Evolutionary conservation across 1,140 invertebrate species (phyloP).

Genomic region (Brachionus rubens): DNA sequence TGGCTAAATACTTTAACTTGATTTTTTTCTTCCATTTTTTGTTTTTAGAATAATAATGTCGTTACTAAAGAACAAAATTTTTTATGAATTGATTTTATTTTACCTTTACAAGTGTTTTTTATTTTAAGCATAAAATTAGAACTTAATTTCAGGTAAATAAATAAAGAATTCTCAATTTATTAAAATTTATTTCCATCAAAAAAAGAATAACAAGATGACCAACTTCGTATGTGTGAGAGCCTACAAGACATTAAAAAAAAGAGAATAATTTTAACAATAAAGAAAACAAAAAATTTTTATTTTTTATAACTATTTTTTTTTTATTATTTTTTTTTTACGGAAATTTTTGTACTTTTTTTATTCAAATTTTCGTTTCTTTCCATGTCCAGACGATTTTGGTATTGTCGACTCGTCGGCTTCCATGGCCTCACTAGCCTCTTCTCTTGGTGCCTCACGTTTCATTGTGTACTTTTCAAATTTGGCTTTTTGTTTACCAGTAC

Average conservation of each 20-base stretch:
- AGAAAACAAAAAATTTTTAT: neutral
- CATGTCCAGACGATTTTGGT: neutral
- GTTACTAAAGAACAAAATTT: too few species aligned
- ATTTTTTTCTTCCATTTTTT: too few species aligned
- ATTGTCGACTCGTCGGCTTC: slow-evolving; percentile 41
- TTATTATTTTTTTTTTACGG: neutral
- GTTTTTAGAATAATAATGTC: too few species aligned
- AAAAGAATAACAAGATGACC: too few species aligned
- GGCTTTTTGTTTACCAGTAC: slow-evolving; percentile 74
- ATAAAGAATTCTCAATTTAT: too few species aligned
- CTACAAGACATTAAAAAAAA: neutral
- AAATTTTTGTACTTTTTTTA: slow-evolving; percentile 20
- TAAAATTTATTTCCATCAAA: too few species aligned
- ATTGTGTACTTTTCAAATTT: slow-evolving; percentile 86
- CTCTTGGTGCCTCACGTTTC: slow-evolving; percentile 60
- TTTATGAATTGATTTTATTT: too few species aligned
- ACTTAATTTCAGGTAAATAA: too few species aligned
- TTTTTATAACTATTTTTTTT: neutral
- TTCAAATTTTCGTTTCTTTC: slow-evolving; percentile 45
- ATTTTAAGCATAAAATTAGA: too few species aligned
- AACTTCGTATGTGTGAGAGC: too few species aligned
- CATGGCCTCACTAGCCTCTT: slow-evolving; percentile 29
- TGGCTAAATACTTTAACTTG: too few species aligned
- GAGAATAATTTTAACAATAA: neutral
- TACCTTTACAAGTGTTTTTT: too few species aligned